Evolutionary conservation across 2,797 vertebrate species (phyloP), one percentile per base, ranked within the genome.

Genomic region (Malacoctenus gilli): DNA sequence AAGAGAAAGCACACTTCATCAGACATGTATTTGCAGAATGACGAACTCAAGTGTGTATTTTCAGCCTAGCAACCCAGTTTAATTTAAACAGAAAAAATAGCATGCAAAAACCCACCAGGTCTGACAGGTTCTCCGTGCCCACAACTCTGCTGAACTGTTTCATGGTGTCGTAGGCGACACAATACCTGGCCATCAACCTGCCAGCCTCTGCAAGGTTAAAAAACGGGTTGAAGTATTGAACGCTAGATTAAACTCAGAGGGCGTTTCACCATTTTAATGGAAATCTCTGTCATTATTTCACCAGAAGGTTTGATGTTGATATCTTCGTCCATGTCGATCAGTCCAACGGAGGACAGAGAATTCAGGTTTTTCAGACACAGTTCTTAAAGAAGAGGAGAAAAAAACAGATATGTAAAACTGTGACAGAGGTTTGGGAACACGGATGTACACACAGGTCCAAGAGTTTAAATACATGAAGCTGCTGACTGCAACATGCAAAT

Each of bases 291-390:
- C n/a, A n/a, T n/a, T 0, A 15, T 19, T 36, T 77, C 86, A 99
- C 97, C 96, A 89, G 95, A 98, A 68, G 96, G 89, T 77, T 95
- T 97, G 85, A 98, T 96, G 90, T 95, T 94, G 78, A 94, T 84
- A 51, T 92, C 92, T 79, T 96, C 93, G 80, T 98, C 95, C 96
- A 98, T 97, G 50, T 85, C 85, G 75, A 98, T 96, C 81, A 98
- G 90, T 72, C 91, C 86, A 63, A 95, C 89, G 61, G 93, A 93
- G 49, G 95, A 94, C 86, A 99, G 91, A 76, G 95, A 91, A 84
- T 95, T 95, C 65, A 99, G 87, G 89, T 98, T 97, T 89, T 92
- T 96, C 75, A 99, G 89, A 90, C 97, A 99, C 32, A 99, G 85
- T 81, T 98, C 97, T 99, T 73, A 79, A 36, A 3, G 4, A 50